Base-by-base conservation (phyloP, 2,797 vertebrate species). In the Liparis tanakae region DNA sequence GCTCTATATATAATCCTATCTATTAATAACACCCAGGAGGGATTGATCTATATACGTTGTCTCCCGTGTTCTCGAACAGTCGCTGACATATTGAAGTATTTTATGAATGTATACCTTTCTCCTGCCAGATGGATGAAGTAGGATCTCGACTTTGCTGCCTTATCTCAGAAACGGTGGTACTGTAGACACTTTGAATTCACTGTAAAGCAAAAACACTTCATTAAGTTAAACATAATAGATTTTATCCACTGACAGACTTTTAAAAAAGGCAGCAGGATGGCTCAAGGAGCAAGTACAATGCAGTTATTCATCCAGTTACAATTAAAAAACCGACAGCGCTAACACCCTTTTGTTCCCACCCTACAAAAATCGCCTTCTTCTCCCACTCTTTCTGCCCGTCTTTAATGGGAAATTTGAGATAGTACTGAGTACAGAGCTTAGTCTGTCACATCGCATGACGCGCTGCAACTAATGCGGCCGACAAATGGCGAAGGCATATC, bases 401-500 rank as follows among this genome's bases (percentile, higher is more conserved):
- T 92, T 93, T 93, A 94, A 94, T 94, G 91, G 92, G 94, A 92
- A 93, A 95, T 92, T 72, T 92, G 93, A 94, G 91, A 91, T 79
- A 90, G 87, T 90, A 89, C 82, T 87, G 92, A 91, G 89, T 88
- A 85, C 81, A 85, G 87, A 90, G 92, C 89, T 93, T 92, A 94
- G 88, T 89, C 90, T 94, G 92, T 94, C 93, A 93, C 90, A 93
- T 92, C 92, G 91, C 91, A 94, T 94, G 93, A 94, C 82, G 82
- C 81, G 78, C 91, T 93, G 92, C 90, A 91, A 93, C 93, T 94
- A 94, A 94, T 94, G 92, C 90, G 82, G 82, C 81, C 78, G 82
- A 93, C 93, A 93, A 94, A 93, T 94, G 94, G 88, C 25, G 25
- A 30, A 30, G 25, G 84, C 89, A 91, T 91, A 91, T 90, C 89